Evolutionary conservation across 2,797 vertebrate genomes (phyloP), one percentile per base, ranked within the genome.

Genomic region (Sebastes diaconus): DNA sequence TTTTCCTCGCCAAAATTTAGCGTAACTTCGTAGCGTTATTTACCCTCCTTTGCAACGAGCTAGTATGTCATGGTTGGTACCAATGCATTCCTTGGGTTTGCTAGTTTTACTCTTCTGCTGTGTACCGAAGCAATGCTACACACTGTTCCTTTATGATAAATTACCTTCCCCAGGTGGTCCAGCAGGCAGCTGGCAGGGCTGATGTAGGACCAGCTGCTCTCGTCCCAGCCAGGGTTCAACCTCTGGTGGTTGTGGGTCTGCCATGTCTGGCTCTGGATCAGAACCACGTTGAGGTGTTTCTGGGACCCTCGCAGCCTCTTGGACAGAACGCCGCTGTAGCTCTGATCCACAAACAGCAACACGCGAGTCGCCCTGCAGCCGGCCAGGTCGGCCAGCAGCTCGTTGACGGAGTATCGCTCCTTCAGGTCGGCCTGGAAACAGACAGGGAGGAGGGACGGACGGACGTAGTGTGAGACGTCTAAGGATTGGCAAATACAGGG

Each of bases 341-440:
- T 97, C 90, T 96, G 96, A 79, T 97, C 95, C 79, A 97, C 93
- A n/a, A 96, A 96, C 39, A 97, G 89, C 84, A 97, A 70, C 63
- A 96, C 96, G 1, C 96, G 92, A 8, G 86, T 88, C 0, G 96
- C 96, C 58, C 81, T 92, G 88, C 96, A 97, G 74, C 95, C 96
- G 0, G 96, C 96, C 77, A 96, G 84, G 84, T 94, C 89, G 0
- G 79, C 72, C 42, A 91, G 89, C 74, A 97, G 88, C 87, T 96
- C 94, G 2, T 93, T 93, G 34, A 88, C 14, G 0, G 93, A 88
- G 75, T 85, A 95, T 2, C 94, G 90, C 86, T 96, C 95, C 80
- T 92, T 94, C 11, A 94, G 84, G 65, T 96, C 93, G 2, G 93
- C 94, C 87, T 96, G 64, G 3, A 65, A 6, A 39, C 0, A 78